Evolutionary conservation across 2,113 vertebrate genomes (phyloP).

Genomic region (Psammodynastes pulverulentus): DNA sequence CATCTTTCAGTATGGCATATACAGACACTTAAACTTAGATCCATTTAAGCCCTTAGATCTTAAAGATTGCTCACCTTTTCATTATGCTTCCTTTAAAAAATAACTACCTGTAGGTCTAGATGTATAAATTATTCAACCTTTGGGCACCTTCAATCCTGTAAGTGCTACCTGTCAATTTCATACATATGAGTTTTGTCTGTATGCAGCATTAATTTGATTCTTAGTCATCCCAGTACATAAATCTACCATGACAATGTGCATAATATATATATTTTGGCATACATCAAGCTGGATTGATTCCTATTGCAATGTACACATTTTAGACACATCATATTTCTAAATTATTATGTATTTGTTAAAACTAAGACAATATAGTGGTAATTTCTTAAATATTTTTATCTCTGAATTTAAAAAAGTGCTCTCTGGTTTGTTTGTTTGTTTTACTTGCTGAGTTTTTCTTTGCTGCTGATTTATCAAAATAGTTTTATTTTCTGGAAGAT

Average conservation of each 20-base stretch:
- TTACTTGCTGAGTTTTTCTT: conserved; percentile 32
- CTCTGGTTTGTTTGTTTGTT: conserved; percentile 40
- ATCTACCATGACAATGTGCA: conserved; percentile 18
- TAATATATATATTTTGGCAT: conserved; percentile 24
- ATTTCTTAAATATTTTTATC: conserved; percentile 40
- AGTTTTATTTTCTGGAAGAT: conserved; percentile 18
- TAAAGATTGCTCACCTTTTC: background rate
- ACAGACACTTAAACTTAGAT: background rate
- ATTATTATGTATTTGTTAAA: background rate
- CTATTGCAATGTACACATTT: conserved; percentile 41
- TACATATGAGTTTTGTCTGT: conserved; percentile 45
- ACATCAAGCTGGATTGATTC: conserved; percentile 20
- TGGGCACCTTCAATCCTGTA: conserved; percentile 39
- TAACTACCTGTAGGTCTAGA: background rate
- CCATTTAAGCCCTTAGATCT: background rate
- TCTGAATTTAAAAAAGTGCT: conserved; percentile 29
- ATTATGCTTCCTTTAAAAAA: conserved; percentile 10
- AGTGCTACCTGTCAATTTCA: conserved; percentile 54
- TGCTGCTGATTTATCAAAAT: conserved; percentile 28
- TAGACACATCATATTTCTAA: conserved; percentile 36
- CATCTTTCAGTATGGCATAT: background rate
- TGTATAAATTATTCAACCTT: conserved; percentile 8
- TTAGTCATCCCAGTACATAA: conserved; percentile 13
- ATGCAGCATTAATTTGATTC: conserved; percentile 39
- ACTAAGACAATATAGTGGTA: conserved; percentile 30